A percentile compares a stretch with the other conserved stretches of the same genome.
phyloP scores from a whole-genome alignment of 1,140 invertebrate genomes.

The Zaprionus capensis region DNA sequence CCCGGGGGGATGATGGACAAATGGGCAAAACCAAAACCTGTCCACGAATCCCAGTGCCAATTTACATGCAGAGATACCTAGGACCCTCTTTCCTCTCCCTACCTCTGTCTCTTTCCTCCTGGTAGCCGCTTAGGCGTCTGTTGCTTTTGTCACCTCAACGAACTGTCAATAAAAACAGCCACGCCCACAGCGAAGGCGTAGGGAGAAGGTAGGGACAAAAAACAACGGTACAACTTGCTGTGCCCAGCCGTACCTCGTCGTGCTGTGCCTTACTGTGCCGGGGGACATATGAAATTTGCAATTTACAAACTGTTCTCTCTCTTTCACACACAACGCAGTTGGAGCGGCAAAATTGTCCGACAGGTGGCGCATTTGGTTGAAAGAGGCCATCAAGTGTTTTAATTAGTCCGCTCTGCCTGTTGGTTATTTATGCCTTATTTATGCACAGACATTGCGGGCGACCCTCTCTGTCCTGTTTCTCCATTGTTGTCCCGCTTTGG shows the following conservation, averaged over 20 bases:
- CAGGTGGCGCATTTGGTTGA: slow-evolving; percentile 46
- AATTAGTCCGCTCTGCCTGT: slow-evolving; percentile 70
- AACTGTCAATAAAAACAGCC: slow-evolving; percentile 39
- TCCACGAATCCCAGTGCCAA: slow-evolving; percentile 1
- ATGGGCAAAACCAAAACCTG: not conserved
- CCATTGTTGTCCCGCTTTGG: not conserved
- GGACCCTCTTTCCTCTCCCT: not conserved
- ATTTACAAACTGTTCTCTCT: slow-evolving; percentile 43
- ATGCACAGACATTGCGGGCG: slow-evolving; percentile 73
- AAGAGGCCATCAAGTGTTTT: slow-evolving; percentile 76
- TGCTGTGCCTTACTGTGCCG: not conserved
- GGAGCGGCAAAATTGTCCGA: slow-evolving; percentile 10
- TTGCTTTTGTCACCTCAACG: slow-evolving; percentile 42
- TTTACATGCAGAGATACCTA: slow-evolving; percentile 2
- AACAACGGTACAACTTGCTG: slow-evolving; percentile 31
- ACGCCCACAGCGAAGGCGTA: slow-evolving; percentile 2
- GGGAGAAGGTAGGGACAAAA: not conserved
- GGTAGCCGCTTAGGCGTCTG: slow-evolving; percentile 3
- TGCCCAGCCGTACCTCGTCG: not conserved
- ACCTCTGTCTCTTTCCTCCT: not conserved
- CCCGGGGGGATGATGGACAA: not conserved
- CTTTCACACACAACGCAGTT: not conserved
- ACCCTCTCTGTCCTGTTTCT: not conserved
- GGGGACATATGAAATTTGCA: slow-evolving; percentile 62
- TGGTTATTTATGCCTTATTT: slow-evolving; percentile 79